These are phyloP conservation scores for Lycocerus yunnanus DNA, from an alignment of 2,888 invertebrate species.

Conservation along the genomic window DNA sequence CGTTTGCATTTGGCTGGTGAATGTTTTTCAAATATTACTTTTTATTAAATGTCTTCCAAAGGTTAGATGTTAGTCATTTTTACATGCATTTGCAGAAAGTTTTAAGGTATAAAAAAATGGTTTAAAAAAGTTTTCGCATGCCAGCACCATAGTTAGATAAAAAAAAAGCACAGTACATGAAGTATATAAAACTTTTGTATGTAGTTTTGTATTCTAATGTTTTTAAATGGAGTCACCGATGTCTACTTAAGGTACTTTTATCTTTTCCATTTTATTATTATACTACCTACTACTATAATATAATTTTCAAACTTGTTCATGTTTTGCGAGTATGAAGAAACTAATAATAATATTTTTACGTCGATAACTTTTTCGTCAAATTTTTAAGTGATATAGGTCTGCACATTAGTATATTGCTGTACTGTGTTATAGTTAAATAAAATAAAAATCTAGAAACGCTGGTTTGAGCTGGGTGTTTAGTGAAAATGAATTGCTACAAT, in stretches of 20 bases:
- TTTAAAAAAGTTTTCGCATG: conserved; percentile 46
- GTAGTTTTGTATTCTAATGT: conserved; percentile 42
- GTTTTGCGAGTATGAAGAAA: neutral
- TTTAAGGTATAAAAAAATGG: conserved; percentile 31
- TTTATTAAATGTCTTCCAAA: conserved; percentile 35
- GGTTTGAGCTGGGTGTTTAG: conserved; percentile 60
- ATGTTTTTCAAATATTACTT: conserved; percentile 46
- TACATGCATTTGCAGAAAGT: conserved; percentile 32
- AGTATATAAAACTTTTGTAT: conserved; percentile 36
- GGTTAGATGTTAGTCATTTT: conserved; percentile 27
- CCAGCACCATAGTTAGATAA: conserved; percentile 55
- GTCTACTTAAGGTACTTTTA: conserved; percentile 45
- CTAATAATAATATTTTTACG: neutral
- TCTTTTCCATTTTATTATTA: conserved; percentile 36
- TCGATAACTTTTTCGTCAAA: conserved; percentile 2
- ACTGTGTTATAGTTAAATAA: conserved; percentile 45
- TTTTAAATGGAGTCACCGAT: conserved; percentile 44
- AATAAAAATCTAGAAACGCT: conserved; percentile 45
- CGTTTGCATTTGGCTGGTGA: conserved; percentile 56
- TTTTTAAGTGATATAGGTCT: conserved; percentile 21
- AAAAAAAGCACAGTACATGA: conserved; percentile 52
- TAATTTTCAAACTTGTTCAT: conserved; percentile 14
- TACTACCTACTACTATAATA: neutral
- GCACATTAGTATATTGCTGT: conserved; percentile 38
- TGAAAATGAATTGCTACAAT: conserved; percentile 35